Conservation (phyloP, 92 coral and sea anemone species). For the Metridium senile region DNA sequence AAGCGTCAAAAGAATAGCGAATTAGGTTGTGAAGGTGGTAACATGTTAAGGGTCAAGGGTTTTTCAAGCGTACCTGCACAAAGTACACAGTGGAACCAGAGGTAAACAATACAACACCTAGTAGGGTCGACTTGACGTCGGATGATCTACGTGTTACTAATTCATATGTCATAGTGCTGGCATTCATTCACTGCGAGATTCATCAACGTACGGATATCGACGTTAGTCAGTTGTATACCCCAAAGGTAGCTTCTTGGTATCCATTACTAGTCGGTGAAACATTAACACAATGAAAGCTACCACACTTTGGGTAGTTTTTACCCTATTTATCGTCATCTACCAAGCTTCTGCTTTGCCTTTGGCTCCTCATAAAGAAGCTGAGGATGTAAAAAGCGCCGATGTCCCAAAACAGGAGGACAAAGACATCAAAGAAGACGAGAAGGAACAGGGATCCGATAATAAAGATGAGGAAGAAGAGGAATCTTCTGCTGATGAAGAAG, state of each 20-base stretch:
- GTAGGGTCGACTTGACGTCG: constrained; percentile 33
- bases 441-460: constrained; percentile 42
- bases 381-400: constrained; percentile 46
- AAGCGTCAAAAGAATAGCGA: constrained; percentile 9
- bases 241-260: constrained; percentile 27
- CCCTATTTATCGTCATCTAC: constrained; percentile 52
- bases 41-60: constrained; percentile 38
- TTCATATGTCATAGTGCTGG: constrained; percentile 73
- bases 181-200: constrained; percentile 69
- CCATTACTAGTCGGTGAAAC: constrained; percentile 7
- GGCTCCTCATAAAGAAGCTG: constrained; percentile 47
- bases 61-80: constrained; percentile 22
- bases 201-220: constrained; percentile 20
- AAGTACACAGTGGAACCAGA: constrained; percentile 35
- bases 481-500: constrained; percentile 24
- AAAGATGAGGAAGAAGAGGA: constrained; percentile 43
- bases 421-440: constrained; percentile 38
- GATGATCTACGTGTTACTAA: constrained; percentile 56
- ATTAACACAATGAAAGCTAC: constrained; percentile 66
- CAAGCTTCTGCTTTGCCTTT: constrained; percentile 68
- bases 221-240: constrained; percentile 36
- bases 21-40: constrained; percentile 7
- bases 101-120: constrained; percentile 35
- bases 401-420: constrained; percentile 50
- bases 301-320: constrained; percentile 72